Base-by-base conservation (phyloP, 53 echinoderm and acorn worm species). In the Zoroaster sp. region DNA sequence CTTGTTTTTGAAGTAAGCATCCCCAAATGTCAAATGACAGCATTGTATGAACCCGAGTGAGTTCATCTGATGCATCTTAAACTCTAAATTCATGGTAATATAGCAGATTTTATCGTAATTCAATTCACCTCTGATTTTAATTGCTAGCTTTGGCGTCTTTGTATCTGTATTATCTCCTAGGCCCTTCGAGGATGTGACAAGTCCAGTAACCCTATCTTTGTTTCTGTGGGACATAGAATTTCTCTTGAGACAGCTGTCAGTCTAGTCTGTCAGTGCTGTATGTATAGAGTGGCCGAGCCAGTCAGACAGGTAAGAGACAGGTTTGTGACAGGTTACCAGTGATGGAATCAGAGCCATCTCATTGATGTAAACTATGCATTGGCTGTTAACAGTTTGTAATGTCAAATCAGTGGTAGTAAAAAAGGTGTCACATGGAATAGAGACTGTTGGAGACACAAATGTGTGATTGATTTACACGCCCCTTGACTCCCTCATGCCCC, bases 141-240 rank as follows among this genome's bases (percentile, higher is more conserved):
- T 59, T 59, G 25, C 63, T 28, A 59, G 63, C 21, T 59, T 59
- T 59, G 63, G 63, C 37, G n/a, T 72, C 72, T 72, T 17, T 72
- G 40, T 32, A 18, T 72, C 72, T 72, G 36, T 3, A 6, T 8
- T 72, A 72, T 11, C n/a, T 53, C 28, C 10, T 40, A 94, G 95
- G 92, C 92, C 42, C 31, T 94, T 5, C 55, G 88, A 72, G 91
- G 93, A 36, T 76, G 88, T 6, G 46, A 72, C 25, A 88, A 88
- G 17, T 71, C 88, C 42, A 49, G 35, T 31, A 93, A 93, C 69
- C 93, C 93, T 5, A 92, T 94, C 46, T 97, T 78, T 66, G 95
- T 97, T 12, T 97, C 97, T 35, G 93, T 93, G 0, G 97, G 95
- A 10, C 95, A 97, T 73, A 86, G 80, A 5, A 87, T 97, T 47